Base-by-base conservation (phyloP, 1,140 invertebrate species). In the Drosophila nikananu region DNA sequence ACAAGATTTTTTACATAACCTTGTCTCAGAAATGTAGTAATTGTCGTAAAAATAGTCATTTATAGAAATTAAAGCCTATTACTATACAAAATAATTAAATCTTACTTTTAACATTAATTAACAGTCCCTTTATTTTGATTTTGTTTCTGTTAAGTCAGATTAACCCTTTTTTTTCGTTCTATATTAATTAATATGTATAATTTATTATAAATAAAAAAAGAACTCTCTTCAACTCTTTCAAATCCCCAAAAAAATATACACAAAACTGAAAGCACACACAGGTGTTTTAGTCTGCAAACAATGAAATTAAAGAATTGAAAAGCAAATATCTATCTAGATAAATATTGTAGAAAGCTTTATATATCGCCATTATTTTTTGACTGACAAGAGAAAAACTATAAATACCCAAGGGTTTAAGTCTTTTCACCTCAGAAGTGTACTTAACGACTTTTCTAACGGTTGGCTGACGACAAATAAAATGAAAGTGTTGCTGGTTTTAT, bases 191-290 rank as follows among this genome's bases (percentile, higher is more conserved):
- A 15, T 17, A 9, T 15, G 15, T 21, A 9, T 15, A 32, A 13
- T 9, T 30, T 30, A 30, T 27, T 27, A 27, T 19, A 0, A n/a
- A 41, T 1, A 10, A 9, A 27, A 30, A 30, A 21, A 35, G 32
- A 32, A 30, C 51, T 8, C n/a, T 21, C 12, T 32, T 13, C 7
- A 39, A 41, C 25, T 41, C 17, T n/a, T 15, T 54, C 1, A 35
- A 42, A 10, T 5, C 19, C 25, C 6, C 21, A 4, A 48, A 71
- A 71, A 68, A 19, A 2, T 13, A 1, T 25, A 35, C 32, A 72
- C 21, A 51, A 23, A 25, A 4, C 25, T 17, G 7, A 39, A n/a
- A 35, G 37, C 44, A 73, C 21, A 72, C 70, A 72, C 70, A 73
- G 46, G 37, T 73, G 70, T 37, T 73, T 17, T 44, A 35, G 15